Conservation (phyloP, 2,888 invertebrate genomes). For the Myathropa florea region DNA sequence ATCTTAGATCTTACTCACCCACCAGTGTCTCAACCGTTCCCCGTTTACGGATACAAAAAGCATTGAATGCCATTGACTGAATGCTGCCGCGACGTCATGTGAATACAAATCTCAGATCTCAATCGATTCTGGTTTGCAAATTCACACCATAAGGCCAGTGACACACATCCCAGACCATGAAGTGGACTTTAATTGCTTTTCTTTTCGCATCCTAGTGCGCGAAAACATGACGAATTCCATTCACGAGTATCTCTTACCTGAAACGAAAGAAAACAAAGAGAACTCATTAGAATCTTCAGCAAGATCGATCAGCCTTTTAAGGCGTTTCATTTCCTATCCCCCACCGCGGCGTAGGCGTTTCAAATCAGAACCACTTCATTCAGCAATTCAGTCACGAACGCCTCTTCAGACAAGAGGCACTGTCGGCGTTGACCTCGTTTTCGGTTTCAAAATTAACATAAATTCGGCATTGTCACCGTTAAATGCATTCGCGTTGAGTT, state of each 20-base stretch:
- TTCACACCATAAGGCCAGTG: background rate
- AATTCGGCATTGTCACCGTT: slow-evolving; percentile 16
- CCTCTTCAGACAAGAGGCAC: background rate
- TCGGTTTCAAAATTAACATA: background rate
- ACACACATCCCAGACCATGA: background rate
- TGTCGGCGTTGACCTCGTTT: background rate
- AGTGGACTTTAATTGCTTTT: background rate
- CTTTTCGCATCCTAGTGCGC: background rate
- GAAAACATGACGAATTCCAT: background rate
- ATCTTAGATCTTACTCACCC: background rate
- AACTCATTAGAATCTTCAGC: background rate
- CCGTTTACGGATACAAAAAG: background rate
- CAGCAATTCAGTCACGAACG: background rate
- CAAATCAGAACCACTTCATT: background rate
- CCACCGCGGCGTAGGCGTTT: background rate
- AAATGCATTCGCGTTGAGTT: slow-evolving; percentile 13
- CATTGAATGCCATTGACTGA: background rate
- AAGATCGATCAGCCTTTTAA: slow-evolving; percentile 8
- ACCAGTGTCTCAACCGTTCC: background rate
- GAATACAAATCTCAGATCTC: background rate
- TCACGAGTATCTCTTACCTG: slow-evolving; percentile 30
- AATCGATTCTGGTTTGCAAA: background rate
- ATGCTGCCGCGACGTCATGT: background rate
- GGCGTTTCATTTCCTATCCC: background rate
- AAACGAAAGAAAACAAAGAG: slow-evolving; percentile 15